Conservation (phyloP, 2,797 vertebrate species). For the Lemur catta region DNA sequence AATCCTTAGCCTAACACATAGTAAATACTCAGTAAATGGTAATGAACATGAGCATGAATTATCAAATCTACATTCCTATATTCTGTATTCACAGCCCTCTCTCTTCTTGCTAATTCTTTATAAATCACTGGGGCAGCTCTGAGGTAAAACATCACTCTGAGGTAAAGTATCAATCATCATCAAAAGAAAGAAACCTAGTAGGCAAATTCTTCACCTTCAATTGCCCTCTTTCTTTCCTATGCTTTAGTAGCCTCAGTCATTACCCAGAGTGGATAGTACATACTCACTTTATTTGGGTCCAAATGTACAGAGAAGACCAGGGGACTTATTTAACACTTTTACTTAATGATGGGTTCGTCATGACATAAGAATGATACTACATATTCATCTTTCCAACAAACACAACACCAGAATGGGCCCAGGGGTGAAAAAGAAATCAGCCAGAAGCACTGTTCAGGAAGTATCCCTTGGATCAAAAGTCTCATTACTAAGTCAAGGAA, state of each 20-base stretch:
- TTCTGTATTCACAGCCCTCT: background rate
- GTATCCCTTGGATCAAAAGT: background rate
- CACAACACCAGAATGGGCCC: background rate
- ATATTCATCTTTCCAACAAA: slow-evolving; percentile 34
- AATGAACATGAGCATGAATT: background rate
- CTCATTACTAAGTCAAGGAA: slow-evolving; percentile 31
- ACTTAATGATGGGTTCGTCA: background rate
- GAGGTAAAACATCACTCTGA: slow-evolving; percentile 23
- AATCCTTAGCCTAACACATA: background rate
- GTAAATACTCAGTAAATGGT: background rate
- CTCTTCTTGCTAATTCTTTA: background rate
- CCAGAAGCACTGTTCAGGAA: background rate
- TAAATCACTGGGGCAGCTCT: background rate
- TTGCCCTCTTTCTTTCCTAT: background rate
- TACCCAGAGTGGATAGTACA: background rate
- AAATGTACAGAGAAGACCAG: background rate
- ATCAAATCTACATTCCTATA: background rate
- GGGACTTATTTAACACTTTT: background rate
- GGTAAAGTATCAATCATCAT: slow-evolving; percentile 39
- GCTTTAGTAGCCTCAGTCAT: background rate
- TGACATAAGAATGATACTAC: background rate
- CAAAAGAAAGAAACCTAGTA: background rate
- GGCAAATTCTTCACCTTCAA: background rate
- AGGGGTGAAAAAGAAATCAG: background rate
- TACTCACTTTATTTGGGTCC: background rate